phyloP scores from a whole-genome alignment of 2,888 invertebrate genomes.

The Pediacus dermestoides region DNA sequence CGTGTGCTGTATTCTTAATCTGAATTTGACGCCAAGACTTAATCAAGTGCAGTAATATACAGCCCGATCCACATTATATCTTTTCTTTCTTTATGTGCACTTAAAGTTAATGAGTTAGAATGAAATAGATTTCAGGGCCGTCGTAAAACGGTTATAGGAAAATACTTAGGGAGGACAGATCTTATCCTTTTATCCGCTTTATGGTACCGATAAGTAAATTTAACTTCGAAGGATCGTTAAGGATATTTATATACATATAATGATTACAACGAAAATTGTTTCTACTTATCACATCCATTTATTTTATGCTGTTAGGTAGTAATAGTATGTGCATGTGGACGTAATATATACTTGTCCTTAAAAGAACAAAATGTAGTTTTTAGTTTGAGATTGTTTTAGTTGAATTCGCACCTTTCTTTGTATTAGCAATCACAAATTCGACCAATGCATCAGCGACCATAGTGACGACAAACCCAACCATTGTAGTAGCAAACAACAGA shows the following conservation, averaged over 20 bases:
- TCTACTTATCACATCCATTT: too few species aligned
- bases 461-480: slow-evolving; percentile 17
- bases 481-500: slow-evolving; percentile 20
- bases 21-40: too few species aligned
- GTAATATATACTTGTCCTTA: too few species aligned
- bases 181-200: slow-evolving; percentile 44
- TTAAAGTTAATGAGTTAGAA: slow-evolving; percentile 46
- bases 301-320: too few species aligned
- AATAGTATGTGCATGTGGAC: too few species aligned
- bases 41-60: too few species aligned
- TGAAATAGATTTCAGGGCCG: slow-evolving; percentile 40
- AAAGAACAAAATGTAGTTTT: too few species aligned
- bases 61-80: too few species aligned
- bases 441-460: slow-evolving; percentile 2
- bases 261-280: slow-evolving; percentile 13
- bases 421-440: slow-evolving; percentile 11
- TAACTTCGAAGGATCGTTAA: slow-evolving; percentile 28
- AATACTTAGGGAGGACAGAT: slow-evolving; percentile 41
- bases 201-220: slow-evolving; percentile 42
- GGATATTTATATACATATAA: slow-evolving; percentile 17
- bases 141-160: slow-evolving; percentile 44
- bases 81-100: slow-evolving; percentile 40
- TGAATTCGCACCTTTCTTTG: too few species aligned
- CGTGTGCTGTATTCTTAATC: too few species aligned
- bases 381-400: too few species aligned